A percentile compares a stretch with the other conserved stretches of the same genome.
Evolutionary conservation across 2,797 vertebrate genomes (phyloP).

Genomic region (Gadopsis bispinosus): DNA sequence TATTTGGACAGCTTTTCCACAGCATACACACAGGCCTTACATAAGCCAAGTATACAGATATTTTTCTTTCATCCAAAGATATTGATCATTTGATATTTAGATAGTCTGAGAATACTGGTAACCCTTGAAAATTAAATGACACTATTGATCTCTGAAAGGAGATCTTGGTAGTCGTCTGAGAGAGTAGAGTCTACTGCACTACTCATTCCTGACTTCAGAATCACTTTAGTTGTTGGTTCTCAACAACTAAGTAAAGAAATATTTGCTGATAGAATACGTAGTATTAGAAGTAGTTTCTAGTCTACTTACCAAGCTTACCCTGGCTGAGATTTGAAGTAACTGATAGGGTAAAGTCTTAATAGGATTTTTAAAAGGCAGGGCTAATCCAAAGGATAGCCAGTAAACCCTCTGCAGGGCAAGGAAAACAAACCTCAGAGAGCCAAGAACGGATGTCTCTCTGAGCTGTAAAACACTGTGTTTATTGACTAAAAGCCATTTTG

Average conservation of each 20-base stretch:
- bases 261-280: background rate
- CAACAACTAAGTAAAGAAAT: background rate
- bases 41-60: slow-evolving; percentile 17
- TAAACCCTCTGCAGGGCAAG: slow-evolving; percentile 50
- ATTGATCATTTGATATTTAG: slow-evolving; percentile 7
- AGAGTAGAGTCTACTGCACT: background rate
- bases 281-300: background rate
- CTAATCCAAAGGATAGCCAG: slow-evolving; percentile 60
- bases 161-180: background rate
- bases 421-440: slow-evolving; percentile 36
- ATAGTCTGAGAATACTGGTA: background rate
- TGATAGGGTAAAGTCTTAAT: slow-evolving; percentile 68
- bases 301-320: slow-evolving; percentile 19
- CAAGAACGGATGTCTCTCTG: slow-evolving; percentile 3
- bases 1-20: slow-evolving; percentile 50
- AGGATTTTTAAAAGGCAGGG: slow-evolving; percentile 52
- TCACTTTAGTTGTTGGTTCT: background rate
- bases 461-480: slow-evolving; percentile 19
- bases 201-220: background rate
- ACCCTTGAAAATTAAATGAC: background rate
- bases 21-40: background rate
- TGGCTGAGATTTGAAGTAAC: slow-evolving; percentile 52
- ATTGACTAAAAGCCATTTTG: slow-evolving; percentile 13
- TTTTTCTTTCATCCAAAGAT: slow-evolving; percentile 23
- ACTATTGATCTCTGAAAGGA: slow-evolving; percentile 6